Evolutionary conservation across 2,888 invertebrate genomes (phyloP).

Genomic region (Cheilosia vernalis): DNA sequence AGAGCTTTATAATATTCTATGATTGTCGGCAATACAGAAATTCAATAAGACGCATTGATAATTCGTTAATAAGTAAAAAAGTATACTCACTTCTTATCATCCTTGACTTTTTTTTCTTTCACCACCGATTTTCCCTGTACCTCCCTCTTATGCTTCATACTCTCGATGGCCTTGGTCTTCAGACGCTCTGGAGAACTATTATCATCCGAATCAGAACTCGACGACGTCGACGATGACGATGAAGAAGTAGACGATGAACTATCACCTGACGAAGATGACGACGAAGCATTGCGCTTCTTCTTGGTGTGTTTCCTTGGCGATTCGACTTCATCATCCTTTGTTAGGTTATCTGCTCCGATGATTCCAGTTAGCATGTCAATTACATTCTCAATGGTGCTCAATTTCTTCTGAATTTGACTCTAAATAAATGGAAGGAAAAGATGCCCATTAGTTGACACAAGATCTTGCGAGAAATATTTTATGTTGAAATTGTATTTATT

Average conservation of each 20-base stretch:
- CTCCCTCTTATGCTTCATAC: slow-evolving; percentile 80
- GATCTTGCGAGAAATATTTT: slow-evolving; percentile 55
- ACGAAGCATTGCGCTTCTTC: slow-evolving; percentile 69
- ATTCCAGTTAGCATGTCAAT: slow-evolving; percentile 94
- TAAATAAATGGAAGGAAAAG: slow-evolving; percentile 75
- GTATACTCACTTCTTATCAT: slow-evolving; percentile 65
- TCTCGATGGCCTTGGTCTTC: slow-evolving; percentile 82
- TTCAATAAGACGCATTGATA: too few relatives aligned
- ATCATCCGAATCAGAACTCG: slow-evolving; percentile 78
- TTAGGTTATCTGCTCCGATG: slow-evolving; percentile 88
- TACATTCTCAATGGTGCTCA: slow-evolving; percentile 91
- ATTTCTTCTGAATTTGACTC: slow-evolving; percentile 83
- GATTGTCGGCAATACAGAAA: too few relatives aligned
- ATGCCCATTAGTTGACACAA: slow-evolving; percentile 39
- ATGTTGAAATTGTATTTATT: slow-evolving; percentile 72
- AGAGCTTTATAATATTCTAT: too few relatives aligned
- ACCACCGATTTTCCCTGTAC: slow-evolving; percentile 60
- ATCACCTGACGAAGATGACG: slow-evolving; percentile 72
- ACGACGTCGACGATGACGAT: slow-evolving; percentile 78
- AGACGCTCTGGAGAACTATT: slow-evolving; percentile 82
- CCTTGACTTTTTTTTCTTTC: slow-evolving; percentile 73
- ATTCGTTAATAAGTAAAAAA: neutral
- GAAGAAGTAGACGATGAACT: slow-evolving; percentile 78
- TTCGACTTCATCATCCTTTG: slow-evolving; percentile 76
- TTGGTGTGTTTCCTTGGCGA: slow-evolving; percentile 60